Evolutionary conservation across 2,797 vertebrate species (phyloP), one percentile per base, ranked within the genome.

Genomic region (Harpagifer antarcticus): DNA sequence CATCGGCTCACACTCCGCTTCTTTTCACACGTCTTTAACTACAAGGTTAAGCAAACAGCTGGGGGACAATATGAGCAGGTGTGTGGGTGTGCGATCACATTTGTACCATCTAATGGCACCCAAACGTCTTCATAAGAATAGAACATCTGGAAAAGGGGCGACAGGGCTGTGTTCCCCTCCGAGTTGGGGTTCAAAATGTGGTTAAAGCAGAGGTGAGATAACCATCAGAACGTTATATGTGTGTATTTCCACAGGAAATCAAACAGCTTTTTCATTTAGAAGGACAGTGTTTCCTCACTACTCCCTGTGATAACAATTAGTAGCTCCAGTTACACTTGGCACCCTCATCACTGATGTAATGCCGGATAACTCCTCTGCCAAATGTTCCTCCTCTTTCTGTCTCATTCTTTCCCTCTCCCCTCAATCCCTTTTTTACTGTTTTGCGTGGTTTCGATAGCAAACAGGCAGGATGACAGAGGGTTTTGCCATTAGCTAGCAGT

Each of bases 231-330:
- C 0, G n/a, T 57, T 9, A 33, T 68, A 3, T 73, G 60, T 62
- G 63, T 81, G 77, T 66, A 15, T 86, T 83, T 89, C 72, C 74
- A 73, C 23, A 3, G 59, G 53, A 53, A 73, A 67, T 90, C 12
- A 57, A 86, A 79, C 72, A 78, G 60, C 48, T 27, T 40, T 72
- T 81, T 80, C 68, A 70, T 86, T 83, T 65, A 60, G 47, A 56
- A 19, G 82, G 77, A 86, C 86, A 86, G 64, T 86, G 87, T 91
- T 90, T 89, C 82, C 79, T 72, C 62, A 27, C 67, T 31, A 23
- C 78, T 90, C 85, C 83, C 92, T 93, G 91, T 86, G 87, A 91
- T 89, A 94, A 92, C 86, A 89, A 87, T 93, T 90, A 90, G 77
- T 83, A 71, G 83, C 84, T 90, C 85, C 55, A 52, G 76, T 89